These are phyloP conservation scores for Xerus inauris DNA, from an alignment of 2,113 vertebrate genomes.

Conservation along the genomic window DNA sequence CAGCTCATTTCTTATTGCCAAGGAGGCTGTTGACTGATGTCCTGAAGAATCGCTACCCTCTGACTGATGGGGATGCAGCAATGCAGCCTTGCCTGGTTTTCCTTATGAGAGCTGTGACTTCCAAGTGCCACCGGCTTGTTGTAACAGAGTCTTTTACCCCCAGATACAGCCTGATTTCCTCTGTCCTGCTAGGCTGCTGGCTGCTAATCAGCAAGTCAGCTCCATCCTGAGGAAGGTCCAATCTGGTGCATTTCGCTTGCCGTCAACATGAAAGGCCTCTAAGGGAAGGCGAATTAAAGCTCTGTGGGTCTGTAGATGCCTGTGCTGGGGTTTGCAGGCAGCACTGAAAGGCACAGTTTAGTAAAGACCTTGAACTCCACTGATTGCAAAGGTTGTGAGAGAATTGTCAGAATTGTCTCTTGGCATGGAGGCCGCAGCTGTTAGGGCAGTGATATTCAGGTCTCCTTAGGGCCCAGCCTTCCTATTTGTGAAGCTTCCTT, in stretches of 20 bases:
- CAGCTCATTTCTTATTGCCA: constrained; percentile 61
- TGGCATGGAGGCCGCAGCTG: not conserved
- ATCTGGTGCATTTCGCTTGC: not conserved
- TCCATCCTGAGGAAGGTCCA: not conserved
- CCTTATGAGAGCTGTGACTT: not conserved
- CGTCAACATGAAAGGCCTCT: not conserved
- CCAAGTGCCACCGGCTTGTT: not conserved
- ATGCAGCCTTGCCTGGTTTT: not conserved
- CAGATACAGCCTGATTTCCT: not conserved
- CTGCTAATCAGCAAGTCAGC: not conserved
- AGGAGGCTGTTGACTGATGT: constrained; percentile 71
- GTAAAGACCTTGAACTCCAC: not conserved
- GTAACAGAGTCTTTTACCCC: not conserved
- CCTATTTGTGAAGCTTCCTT: not conserved
- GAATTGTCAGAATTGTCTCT: not conserved
- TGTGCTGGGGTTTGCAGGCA: not conserved
- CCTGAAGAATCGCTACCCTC: constrained; percentile 47
- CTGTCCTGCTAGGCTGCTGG: not conserved
- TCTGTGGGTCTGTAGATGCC: not conserved
- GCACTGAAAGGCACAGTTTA: not conserved
- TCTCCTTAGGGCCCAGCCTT: not conserved
- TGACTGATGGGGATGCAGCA: constrained; percentile 21
- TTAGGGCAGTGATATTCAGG: not conserved
- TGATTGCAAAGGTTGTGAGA: not conserved
- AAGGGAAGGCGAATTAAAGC: not conserved